Evolutionary conservation across 2,888 invertebrate species (phyloP).

Genomic region (Icerya purchasi): DNA sequence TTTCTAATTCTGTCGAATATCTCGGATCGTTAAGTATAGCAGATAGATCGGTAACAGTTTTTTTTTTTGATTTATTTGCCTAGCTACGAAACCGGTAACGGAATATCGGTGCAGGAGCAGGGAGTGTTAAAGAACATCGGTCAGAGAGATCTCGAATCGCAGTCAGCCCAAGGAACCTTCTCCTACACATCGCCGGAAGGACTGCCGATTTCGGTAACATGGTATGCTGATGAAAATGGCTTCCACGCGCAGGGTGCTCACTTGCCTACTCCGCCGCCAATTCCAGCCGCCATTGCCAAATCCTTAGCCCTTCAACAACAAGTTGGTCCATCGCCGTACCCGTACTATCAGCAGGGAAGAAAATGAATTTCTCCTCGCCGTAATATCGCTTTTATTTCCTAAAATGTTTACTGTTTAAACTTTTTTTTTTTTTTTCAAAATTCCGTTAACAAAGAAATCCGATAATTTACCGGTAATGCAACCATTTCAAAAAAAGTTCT

Average conservation of each 20-base stretch:
- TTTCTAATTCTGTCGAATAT: no score
- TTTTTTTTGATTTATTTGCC: no score
- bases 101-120: constrained; percentile 45
- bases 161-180: constrained; percentile 27
- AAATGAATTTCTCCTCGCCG: neutral
- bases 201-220: constrained; percentile 33
- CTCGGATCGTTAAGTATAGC: no score
- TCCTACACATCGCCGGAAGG: constrained; percentile 53
- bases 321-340: neutral
- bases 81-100: constrained; percentile 53
- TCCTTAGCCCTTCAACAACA: constrained; percentile 20
- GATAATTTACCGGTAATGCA: no score
- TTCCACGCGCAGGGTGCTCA: constrained; percentile 56
- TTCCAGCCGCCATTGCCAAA: constrained; percentile 39
- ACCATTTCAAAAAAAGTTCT: no score
- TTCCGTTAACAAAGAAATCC: no score
- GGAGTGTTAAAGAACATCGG: constrained; percentile 42
- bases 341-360: constrained; percentile 2
- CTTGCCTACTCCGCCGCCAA: constrained; percentile 53
- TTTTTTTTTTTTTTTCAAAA: no score
- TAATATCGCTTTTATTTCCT: neutral
- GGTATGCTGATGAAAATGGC: constrained; percentile 55
- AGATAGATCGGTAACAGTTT: no score
- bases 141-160: constrained; percentile 20
- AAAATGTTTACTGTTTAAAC: neutral